Evolutionary conservation across 2,888 invertebrate species (phyloP).

Genomic region (Busseola fusca): DNA sequence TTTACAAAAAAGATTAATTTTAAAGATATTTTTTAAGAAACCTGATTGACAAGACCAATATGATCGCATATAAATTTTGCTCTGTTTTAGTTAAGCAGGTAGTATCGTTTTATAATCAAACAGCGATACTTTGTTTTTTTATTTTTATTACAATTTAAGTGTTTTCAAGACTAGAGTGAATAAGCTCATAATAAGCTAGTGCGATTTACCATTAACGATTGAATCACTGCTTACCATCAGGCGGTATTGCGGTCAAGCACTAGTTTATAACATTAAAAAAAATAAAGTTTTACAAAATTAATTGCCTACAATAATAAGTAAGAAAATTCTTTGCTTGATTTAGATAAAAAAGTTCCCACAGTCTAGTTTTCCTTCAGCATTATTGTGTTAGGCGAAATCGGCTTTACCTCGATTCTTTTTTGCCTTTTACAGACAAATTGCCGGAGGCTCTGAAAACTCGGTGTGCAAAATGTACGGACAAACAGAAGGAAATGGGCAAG

Average conservation of each 20-base stretch:
- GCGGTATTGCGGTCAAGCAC: too few species aligned
- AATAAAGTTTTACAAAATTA: too few species aligned
- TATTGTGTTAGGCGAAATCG: background rate
- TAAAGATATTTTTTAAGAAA: background rate
- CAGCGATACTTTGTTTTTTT: too few species aligned
- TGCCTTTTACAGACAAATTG: conserved; percentile 87
- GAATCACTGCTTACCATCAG: too few species aligned
- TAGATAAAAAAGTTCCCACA: background rate
- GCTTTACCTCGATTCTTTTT: background rate
- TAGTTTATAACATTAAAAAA: too few species aligned
- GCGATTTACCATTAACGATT: too few species aligned
- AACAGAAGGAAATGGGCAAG: conserved; percentile 90
- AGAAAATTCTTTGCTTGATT: background rate
- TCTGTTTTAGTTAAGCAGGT: background rate
- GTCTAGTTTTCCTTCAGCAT: background rate
- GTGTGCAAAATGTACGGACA: conserved; percentile 92
- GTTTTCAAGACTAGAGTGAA: too few species aligned
- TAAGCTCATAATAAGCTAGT: too few species aligned
- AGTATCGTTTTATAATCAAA: background rate
- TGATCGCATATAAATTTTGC: background rate
- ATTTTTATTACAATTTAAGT: too few species aligned
- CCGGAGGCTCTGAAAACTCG: conserved; percentile 91
- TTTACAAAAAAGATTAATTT: background rate
- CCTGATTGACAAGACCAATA: too few species aligned
- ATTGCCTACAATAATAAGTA: too few species aligned